A percentile compares a stretch with the other conserved stretches of the same genome.
Evolutionary conservation across 1,140 invertebrate genomes (phyloP).

Genomic region (Drosophila sp.): DNA sequence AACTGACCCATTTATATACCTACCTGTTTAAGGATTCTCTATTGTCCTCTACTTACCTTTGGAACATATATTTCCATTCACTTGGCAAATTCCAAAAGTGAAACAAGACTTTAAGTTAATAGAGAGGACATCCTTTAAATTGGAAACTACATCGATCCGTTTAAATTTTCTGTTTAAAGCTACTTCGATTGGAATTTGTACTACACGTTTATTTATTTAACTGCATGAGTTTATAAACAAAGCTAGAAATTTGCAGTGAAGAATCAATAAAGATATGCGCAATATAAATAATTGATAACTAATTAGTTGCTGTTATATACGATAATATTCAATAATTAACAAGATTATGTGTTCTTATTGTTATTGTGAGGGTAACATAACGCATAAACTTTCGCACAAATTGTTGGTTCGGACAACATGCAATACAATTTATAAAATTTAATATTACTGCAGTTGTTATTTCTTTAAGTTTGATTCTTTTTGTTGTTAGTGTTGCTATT

Average conservation of each 20-base stretch:
- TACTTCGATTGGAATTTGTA: slow-evolving; percentile 11
- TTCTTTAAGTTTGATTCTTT: not conserved
- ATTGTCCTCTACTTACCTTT: too few relatives aligned
- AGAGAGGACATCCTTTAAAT: too few relatives aligned
- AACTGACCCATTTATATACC: too few relatives aligned
- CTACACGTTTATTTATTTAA: slow-evolving; percentile 68
- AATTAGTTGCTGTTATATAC: not conserved
- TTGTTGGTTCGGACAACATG: slow-evolving; percentile 32
- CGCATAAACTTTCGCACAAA: slow-evolving; percentile 44
- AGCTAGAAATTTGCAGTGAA: slow-evolving; percentile 46
- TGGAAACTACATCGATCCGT: not conserved
- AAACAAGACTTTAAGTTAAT: too few relatives aligned
- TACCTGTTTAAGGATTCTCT: too few relatives aligned
- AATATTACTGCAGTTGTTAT: slow-evolving; percentile 18
- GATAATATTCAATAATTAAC: slow-evolving; percentile 3
- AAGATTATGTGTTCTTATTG: slow-evolving; percentile 24
- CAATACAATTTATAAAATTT: slow-evolving; percentile 46
- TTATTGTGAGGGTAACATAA: slow-evolving; percentile 29
- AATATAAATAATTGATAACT: not conserved
- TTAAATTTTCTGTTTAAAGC: not conserved
- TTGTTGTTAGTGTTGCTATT: slow-evolving; percentile 9
- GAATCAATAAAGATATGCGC: slow-evolving; percentile 2
- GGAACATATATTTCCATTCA: too few relatives aligned
- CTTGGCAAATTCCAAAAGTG: too few relatives aligned
- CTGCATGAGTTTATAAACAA: slow-evolving; percentile 52